Base-by-base conservation (phyloP, 2,797 vertebrate genomes). In the Paedocypris micromegethes region DNA sequence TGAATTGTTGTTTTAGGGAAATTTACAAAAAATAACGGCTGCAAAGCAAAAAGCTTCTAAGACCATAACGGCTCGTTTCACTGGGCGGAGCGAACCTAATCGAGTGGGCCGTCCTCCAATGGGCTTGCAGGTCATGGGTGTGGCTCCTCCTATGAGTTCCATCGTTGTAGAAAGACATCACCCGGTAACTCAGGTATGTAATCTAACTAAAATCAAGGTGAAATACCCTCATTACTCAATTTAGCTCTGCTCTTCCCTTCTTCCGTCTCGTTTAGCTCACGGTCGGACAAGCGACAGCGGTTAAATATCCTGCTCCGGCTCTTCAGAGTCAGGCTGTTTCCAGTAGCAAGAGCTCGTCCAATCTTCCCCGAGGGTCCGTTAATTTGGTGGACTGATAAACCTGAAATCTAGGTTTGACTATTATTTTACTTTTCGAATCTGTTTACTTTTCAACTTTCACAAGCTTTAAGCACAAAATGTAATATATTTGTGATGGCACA, bases 111-210 rank as follows among this genome's bases (percentile, higher is more conserved):
- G 90, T 70, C 51, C 86, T 45, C 78, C 74, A 53, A 79, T 87
- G 67, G 88, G 81, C 76, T 81, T 95, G 60, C 85, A 90, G 8
- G 89, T 93, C 74, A 91, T 91, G 91, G 91, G 92, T 39, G 91
- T 96, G 78, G 81, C 86, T 74, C 94, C 95, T 37, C 92, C 93
- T 56, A 90, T 95, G 91, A 93, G 90, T 83, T 94, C 94, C 4
- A 87, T 98, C 38, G 75, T 94, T 51, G 89, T 98, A 55, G 95
- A 98, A 83, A 94, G 93, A 63, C 95, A 98, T 79, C 93, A 94
- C 78, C 95, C 96, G 3, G 84, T 95, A 62, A 92, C 91, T 75
- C 91, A 96, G 91, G 96, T 97, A 85, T 62, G 1, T 23, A 23
- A 23, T 23, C 23, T 23, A 23, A 23, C 23, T 1, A 23, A 23